Evolutionary conservation across 2,797 vertebrate species (phyloP).

Genomic region (Valencia hispanica): DNA sequence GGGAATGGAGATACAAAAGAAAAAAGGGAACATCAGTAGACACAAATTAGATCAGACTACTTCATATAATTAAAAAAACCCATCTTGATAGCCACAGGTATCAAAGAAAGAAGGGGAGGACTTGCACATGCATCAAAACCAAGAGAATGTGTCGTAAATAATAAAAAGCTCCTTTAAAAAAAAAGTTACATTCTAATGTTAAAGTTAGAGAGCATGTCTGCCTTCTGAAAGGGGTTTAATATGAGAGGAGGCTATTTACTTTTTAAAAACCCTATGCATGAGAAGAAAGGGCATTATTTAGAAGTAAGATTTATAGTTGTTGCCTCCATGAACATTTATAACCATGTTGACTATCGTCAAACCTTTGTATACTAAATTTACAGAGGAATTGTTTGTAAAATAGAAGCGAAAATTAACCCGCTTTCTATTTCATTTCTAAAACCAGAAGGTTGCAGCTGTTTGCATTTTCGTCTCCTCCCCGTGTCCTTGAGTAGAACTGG

Average conservation of each 20-base stretch:
- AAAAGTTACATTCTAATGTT: background rate
- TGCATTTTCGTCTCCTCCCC: constrained; percentile 12
- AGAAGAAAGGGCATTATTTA: background rate
- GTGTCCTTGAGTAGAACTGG: constrained; percentile 38
- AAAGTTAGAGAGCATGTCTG: background rate
- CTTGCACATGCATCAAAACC: background rate
- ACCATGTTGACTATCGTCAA: background rate
- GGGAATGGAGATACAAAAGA: background rate
- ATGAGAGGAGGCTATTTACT: background rate
- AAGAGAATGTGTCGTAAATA: background rate
- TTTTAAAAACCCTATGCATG: background rate
- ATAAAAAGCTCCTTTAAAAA: background rate
- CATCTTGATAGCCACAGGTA: background rate
- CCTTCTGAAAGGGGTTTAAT: background rate
- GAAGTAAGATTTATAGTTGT: background rate
- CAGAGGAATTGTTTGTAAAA: background rate
- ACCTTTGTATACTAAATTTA: background rate
- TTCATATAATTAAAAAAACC: background rate
- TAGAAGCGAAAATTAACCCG: background rate
- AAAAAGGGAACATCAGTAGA: background rate
- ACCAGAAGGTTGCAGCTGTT: constrained; percentile 3
- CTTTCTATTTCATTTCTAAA: background rate
- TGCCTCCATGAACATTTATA: background rate
- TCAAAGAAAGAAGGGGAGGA: background rate
- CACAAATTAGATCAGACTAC: background rate